Evolutionary conservation across 2,888 invertebrate genomes (phyloP).

Genomic region (Gymnoscelis rufifasciata): DNA sequence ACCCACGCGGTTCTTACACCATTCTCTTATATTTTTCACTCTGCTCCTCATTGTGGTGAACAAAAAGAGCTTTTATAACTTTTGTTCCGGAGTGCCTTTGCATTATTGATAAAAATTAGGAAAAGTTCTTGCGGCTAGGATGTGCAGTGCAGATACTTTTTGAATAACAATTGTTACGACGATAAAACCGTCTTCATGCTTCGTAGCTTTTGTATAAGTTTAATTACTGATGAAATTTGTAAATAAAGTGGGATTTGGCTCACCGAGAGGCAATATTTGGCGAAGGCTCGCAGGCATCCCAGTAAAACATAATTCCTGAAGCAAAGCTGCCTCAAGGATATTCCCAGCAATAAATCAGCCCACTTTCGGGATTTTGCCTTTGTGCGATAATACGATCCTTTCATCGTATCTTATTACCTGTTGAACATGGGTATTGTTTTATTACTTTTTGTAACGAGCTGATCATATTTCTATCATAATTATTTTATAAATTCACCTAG

Average conservation of each 20-base stretch:
- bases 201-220: background rate
- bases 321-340: slow-evolving; percentile 47
- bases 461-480: slow-evolving; percentile 18
- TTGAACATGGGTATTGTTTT: slow-evolving; percentile 53
- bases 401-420: slow-evolving; percentile 64
- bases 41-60: too few relatives aligned
- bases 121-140: too few relatives aligned
- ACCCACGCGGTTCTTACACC: too few relatives aligned
- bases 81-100: too few relatives aligned
- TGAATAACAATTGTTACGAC: too few relatives aligned
- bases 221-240: slow-evolving; percentile 4
- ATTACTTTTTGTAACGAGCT: slow-evolving; percentile 38
- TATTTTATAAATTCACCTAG: background rate
- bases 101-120: too few relatives aligned
- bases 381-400: slow-evolving; percentile 58
- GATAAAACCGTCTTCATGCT: too few relatives aligned
- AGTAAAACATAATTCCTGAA: slow-evolving; percentile 44
- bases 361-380: slow-evolving; percentile 53
- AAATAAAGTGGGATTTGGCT: slow-evolving; percentile 17
- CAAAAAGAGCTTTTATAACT: too few relatives aligned
- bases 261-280: slow-evolving; percentile 23
- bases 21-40: too few relatives aligned
- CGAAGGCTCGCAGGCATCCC: slow-evolving; percentile 31
- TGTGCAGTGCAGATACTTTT: too few relatives aligned
- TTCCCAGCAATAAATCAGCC: slow-evolving; percentile 57